Evolutionary conservation across 2,888 invertebrate species (phyloP).

Genomic region (Bugula neritina): DNA sequence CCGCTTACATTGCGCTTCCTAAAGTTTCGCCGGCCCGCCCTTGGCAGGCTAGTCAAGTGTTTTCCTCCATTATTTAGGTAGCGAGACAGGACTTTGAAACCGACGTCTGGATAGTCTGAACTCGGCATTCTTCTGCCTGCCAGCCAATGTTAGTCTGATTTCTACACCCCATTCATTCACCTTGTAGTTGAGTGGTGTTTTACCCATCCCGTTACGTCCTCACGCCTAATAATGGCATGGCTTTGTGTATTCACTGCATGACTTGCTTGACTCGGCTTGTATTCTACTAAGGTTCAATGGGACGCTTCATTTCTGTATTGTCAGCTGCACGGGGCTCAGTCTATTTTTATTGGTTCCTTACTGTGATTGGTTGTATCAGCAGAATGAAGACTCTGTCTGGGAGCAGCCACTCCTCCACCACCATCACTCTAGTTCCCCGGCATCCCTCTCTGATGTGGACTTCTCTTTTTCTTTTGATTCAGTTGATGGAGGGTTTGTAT

Average conservation of each 20-base stretch:
- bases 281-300: too few species aligned
- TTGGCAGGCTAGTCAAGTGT: not conserved
- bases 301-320: too few species aligned
- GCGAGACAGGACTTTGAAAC: not conserved
- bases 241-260: not conserved
- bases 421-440: not conserved
- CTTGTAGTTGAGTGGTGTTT: not conserved
- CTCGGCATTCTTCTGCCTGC: not conserved
- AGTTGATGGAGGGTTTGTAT: not conserved
- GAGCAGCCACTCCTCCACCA: not conserved
- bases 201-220: not conserved
- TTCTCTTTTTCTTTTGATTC: not conserved
- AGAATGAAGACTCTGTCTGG: not conserved
- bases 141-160: not conserved
- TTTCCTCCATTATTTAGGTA: not conserved
- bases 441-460: not conserved
- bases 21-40: too few species aligned
- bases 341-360: too few species aligned
- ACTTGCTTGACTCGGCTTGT: not conserved
- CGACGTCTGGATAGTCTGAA: slow-evolving; percentile 15
- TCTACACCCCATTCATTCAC: not conserved
- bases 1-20: too few species aligned
- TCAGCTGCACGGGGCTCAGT: too few species aligned
- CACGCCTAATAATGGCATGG: not conserved
- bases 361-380: not conserved